A percentile compares a stretch with the other conserved stretches of the same genome.
Conservation (phyloP, 2,113 vertebrate species). For the Corythaeola cristata region DNA sequence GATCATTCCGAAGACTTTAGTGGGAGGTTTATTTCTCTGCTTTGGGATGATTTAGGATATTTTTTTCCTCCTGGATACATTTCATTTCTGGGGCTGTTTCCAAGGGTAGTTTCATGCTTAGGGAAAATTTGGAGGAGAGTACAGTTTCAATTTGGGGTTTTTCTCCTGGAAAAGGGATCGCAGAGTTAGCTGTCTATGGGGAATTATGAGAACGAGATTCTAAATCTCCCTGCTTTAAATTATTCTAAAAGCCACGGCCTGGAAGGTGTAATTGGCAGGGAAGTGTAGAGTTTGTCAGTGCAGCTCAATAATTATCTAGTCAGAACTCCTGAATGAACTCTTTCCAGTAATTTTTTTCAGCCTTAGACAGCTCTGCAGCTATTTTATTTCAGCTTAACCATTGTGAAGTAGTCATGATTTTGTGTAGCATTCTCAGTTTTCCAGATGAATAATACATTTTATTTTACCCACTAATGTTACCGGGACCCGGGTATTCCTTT, state of each 20-base stretch:
- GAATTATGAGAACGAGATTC: constrained; percentile 52
- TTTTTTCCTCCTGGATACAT: background rate
- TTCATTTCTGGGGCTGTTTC: background rate
- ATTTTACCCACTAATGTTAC: constrained; percentile 53
- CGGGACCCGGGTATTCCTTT: background rate
- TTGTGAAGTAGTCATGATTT: constrained; percentile 40
- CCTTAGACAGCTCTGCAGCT: background rate
- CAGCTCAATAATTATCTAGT: constrained; percentile 67
- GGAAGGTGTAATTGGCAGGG: constrained; percentile 65
- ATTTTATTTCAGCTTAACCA: constrained; percentile 27
- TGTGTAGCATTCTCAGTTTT: constrained; percentile 50
- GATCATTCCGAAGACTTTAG: background rate
- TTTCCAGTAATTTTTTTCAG: constrained; percentile 32
- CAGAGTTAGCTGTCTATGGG: constrained; percentile 6
- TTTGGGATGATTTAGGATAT: background rate
- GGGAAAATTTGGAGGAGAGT: background rate
- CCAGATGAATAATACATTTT: constrained; percentile 70
- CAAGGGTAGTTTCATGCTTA: background rate
- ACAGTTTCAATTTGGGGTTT: background rate
- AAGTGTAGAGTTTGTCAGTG: constrained; percentile 61
- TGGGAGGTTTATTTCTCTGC: background rate
- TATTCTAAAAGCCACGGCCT: constrained; percentile 65
- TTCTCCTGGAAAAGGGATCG: background rate
- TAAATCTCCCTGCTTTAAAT: constrained; percentile 63
- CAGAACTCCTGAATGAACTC: constrained; percentile 64